Percentiles rank a stretch among this genome's conserved stretches.
These are phyloP conservation scores for Zygogramma bicolorata DNA, from an alignment of 2,888 invertebrate genomes.

Conservation along the genomic window DNA sequence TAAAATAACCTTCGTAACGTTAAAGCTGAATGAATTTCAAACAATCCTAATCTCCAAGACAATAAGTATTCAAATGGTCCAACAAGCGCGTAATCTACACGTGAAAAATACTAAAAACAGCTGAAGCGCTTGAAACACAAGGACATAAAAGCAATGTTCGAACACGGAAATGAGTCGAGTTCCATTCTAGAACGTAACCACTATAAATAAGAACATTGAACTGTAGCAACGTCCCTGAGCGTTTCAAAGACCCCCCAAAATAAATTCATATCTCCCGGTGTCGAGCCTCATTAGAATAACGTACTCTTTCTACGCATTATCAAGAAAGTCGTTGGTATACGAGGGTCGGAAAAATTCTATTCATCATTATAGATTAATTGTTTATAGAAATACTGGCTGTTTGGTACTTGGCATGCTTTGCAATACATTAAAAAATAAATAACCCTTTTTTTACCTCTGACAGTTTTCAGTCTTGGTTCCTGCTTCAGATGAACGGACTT, in stretches of 20 bases:
- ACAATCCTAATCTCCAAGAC: neutral
- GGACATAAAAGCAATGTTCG: constrained; percentile 44
- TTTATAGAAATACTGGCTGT: no score
- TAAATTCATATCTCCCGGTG: constrained; percentile 31
- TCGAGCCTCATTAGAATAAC: neutral
- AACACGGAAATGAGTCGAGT: constrained; percentile 48
- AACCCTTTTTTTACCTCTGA: no score
- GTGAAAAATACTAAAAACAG: constrained; percentile 9
- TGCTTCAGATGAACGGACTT: no score
- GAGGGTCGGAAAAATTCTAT: neutral
- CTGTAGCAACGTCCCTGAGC: constrained; percentile 50
- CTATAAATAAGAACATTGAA: constrained; percentile 52
- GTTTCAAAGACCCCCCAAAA: constrained; percentile 48
- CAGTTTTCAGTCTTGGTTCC: no score
- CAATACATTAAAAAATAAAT: no score
- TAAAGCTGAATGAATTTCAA: no score
- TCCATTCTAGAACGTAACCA: constrained; percentile 46
- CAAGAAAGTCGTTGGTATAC: neutral
- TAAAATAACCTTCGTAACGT: no score
- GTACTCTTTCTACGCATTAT: constrained; percentile 8
- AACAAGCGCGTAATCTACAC: neutral
- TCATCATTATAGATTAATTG: no score
- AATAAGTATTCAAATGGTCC: neutral
- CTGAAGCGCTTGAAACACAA: constrained; percentile 24
- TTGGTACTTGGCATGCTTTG: no score